Evolutionary conservation across 2,113 vertebrate genomes (phyloP), one percentile per base, ranked within the genome.

Genomic region (Corvus hawaiiensis): DNA sequence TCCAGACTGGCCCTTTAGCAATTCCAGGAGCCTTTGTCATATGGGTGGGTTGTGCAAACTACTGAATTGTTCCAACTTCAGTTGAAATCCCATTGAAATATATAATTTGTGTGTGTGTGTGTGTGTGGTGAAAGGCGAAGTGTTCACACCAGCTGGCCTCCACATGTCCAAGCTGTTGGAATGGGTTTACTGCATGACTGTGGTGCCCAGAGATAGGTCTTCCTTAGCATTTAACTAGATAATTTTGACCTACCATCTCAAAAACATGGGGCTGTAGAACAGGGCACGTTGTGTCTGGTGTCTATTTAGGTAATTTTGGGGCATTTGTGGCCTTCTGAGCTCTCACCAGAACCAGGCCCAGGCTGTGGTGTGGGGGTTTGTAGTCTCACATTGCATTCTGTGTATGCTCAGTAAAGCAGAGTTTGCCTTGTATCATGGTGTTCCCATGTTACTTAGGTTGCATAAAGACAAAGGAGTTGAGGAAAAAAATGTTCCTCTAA

Each of bases 121-220:
- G 7, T 30, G 39, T 54, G 11, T 63, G 24, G 17, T 72, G 39
- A 58, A 52, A 48, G 33, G 14, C 6, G 1, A 28, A 35, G 14
- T 23, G 7, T 26, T 87, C 27, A 13, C 1, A 3, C 37, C 35
- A 75, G 6, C 48, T 68, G 66, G 26, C 24, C 37, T 79, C 68
- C 54, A n/a, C 0, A 0, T 83, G 68, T 48, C 59, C 0, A 0
- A 20, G 28, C 49, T 61, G n/a, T 67, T 69, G 5, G 1, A 4
- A 13, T 69, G 55, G 39, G 33, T 44, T 48, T 66, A 33, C 61
- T 56, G 66, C 43, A 44, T 64, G 30, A 13, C 24, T 71, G 23
- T 67, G 41, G 30, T 18, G 21, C 43, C 52, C 39, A 17, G 52
- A 72, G 21, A 46, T 3, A 35, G 16, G 9, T 49, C 44, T 68